Percentiles rank a stretch among this genome's conserved stretches.
Conservation (phyloP, 2,113 vertebrate species). For the Hypocryptadius cinnamomeus region DNA sequence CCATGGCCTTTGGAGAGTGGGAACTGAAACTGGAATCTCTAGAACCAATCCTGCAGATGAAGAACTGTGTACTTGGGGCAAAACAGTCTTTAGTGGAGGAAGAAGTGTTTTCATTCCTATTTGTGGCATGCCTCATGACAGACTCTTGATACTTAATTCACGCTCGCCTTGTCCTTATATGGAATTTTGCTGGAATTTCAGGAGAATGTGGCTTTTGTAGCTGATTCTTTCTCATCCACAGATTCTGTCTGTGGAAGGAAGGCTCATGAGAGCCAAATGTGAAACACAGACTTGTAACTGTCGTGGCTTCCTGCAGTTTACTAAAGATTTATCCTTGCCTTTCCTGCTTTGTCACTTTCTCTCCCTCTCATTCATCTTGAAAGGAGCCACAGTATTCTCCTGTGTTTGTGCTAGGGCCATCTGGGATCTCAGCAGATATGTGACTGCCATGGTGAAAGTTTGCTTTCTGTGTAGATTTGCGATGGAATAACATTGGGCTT, state of each 20-base stretch:
- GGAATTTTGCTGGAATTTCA: neutral
- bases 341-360: neutral
- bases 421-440: neutral
- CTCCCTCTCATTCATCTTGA: neutral
- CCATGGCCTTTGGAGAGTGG: neutral
- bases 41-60: neutral
- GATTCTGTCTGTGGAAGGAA: neutral
- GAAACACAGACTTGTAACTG: neutral
- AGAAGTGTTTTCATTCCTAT: neutral
- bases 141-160: neutral
- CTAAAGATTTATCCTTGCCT: neutral
- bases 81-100: neutral
- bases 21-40: neutral
- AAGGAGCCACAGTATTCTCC: neutral
- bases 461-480: slow-evolving; percentile 76
- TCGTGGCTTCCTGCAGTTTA: neutral
- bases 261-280: neutral
- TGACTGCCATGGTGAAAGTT: neutral
- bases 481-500: slow-evolving; percentile 94
- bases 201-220: neutral
- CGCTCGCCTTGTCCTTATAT: neutral
- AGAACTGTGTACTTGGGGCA: neutral
- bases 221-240: neutral
- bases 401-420: neutral
- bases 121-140: neutral